These are phyloP conservation scores for Sorex araneus DNA, from an alignment of 2,113 vertebrate genomes.

Conservation along the genomic window DNA sequence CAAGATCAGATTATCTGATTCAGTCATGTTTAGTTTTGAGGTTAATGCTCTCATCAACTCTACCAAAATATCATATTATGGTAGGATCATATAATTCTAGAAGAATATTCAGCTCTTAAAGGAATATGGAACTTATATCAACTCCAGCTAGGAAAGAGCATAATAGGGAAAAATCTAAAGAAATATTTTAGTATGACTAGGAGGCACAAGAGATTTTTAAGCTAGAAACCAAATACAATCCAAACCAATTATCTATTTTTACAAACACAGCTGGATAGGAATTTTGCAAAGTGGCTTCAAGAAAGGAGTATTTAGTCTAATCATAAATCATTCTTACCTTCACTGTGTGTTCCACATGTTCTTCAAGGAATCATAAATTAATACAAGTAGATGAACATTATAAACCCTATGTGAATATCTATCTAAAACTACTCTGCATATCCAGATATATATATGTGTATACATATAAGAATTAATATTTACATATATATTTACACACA, in stretches of 20 bases:
- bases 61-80: neutral
- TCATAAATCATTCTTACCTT: neutral
- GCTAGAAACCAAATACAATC: neutral
- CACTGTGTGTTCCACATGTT: neutral
- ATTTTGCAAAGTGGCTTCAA: neutral
- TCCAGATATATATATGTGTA: neutral
- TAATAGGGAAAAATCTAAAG: neutral
- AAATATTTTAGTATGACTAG: neutral
- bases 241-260: neutral
- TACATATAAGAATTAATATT: too few relatives aligned
- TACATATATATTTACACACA: neutral
- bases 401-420: accelerated
- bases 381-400: neutral
- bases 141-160: neutral
- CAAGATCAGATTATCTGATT: neutral
- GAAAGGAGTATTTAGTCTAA: neutral
- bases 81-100: neutral
- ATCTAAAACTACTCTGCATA: neutral
- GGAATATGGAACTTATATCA: neutral
- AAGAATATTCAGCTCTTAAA: conserved; percentile 24
- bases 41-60: neutral
- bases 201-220: neutral
- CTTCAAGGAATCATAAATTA: neutral
- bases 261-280: neutral
- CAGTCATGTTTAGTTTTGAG: neutral